Base-by-base conservation (phyloP, 1,140 invertebrate genomes). In the Eurytemora carolleeae region DNA sequence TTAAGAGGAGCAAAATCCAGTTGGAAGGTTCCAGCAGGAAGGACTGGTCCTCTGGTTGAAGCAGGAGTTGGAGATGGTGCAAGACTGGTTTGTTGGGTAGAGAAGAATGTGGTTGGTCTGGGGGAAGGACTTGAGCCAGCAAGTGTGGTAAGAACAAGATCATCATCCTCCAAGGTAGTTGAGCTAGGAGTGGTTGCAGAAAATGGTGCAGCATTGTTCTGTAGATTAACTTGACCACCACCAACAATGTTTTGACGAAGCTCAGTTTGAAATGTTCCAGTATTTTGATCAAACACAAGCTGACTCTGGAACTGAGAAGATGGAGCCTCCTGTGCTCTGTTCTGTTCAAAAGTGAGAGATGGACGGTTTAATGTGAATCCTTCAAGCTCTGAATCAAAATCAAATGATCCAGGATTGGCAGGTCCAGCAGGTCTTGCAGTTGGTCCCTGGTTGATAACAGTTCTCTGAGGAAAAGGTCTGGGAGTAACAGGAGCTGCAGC, bases 241-340 rank as follows among this genome's bases (percentile, higher is more conserved):
- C 24, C 58, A 7, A 24, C 21, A 55, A 53, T 21, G 26, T 22
- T 56, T 24, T 62, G 60, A 18, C 54, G 19, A 2, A 62, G 53
- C 23, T 62, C 64, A 1, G 65, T 67, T 58, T 66, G 65, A 58
- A 68, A 68, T 15, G 65, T 67, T n/a, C 67, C 67, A 22, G 61
- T 65, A 2, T 53, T 55, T 17, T 66, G 57, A 44, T 68, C 63
- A 57, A 68, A 68, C 19, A 66, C 65, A 1, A 68, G 65, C 61
- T 67, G 65, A 24, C 63, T 63, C 12, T 25, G 19, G 24, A 64
- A 64, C 17, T 64, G 53, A 53, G 59, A 24, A 15, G 58, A 53
- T 16, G 56, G 55, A 2, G 19, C 19, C 17, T 58, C 64, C 20
- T 55, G 54, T 17, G 53, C 58, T 16, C 20, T 23, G 2, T 63